Conservation (phyloP, 2,888 invertebrate genomes). For the Lucinisca nassula region DNA sequence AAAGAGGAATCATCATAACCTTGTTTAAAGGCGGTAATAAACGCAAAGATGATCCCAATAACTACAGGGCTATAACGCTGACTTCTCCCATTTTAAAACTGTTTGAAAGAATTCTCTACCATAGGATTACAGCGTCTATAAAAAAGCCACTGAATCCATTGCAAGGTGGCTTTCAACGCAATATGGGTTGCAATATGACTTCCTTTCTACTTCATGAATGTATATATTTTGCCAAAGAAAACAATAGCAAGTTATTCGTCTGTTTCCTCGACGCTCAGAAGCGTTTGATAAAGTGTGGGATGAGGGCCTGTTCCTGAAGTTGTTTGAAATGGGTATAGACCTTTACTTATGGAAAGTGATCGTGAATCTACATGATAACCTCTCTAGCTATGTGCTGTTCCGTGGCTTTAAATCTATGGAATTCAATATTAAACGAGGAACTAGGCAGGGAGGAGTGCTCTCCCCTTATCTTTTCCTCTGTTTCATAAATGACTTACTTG, state of each 20-base stretch:
- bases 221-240: constrained; percentile 10
- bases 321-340: not conserved
- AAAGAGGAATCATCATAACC: constrained; percentile 13
- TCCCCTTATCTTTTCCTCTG: not conserved
- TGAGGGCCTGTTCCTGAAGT: constrained; percentile 10
- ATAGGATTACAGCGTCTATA: not conserved
- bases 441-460: constrained; percentile 11
- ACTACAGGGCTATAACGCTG: constrained; percentile 19
- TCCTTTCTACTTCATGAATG: constrained; percentile 12
- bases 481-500: constrained; percentile 12
- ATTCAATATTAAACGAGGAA: not conserved
- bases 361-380: not conserved
- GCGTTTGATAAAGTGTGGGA: constrained; percentile 29
- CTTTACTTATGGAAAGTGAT: not conserved
- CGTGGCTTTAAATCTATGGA: not conserved
- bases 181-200: constrained; percentile 5
- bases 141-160: not conserved
- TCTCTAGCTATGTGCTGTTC: not conserved
- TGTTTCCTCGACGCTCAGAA: constrained; percentile 19
- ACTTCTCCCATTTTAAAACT: constrained; percentile 16
- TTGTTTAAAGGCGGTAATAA: constrained; percentile 13
- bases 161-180: constrained; percentile 10
- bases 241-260: not conserved
- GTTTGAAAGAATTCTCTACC: constrained; percentile 5
- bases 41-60: constrained; percentile 15